Evolutionary conservation across 2,797 vertebrate species (phyloP), one percentile per base, ranked within the genome.

Genomic region (Caiman crocodilus): DNA sequence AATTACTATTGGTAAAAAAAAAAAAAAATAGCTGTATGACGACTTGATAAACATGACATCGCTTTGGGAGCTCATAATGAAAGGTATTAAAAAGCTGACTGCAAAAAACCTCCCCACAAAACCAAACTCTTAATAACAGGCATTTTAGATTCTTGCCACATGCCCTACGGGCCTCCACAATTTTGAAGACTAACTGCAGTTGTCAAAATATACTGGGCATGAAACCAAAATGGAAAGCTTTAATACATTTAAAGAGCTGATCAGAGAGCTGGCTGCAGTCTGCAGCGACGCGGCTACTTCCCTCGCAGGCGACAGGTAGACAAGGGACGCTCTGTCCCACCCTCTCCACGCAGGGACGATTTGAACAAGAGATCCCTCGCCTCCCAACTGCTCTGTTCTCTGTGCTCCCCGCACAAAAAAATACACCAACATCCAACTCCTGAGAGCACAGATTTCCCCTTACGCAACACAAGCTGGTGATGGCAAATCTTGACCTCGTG

Each of bases 261-360:
- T 21, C 2, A 50, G 0, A 0, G 50, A 0, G 0, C 80, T 75
- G 90, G 59, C 87, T 80, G 82, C 56, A 7, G 21, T 23, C 69
- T 42, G 69, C 6, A 23, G 4, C 20, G 3, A 23, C 5, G 14
- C 23, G 35, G 35, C 16, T 20, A 0, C 2, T 50, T 82, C 77
- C 60, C 76, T 89, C 32, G 42, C 67, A 57, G 0, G 0, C 35
- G 42, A 7, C 50, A 80, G 65, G 93, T 91, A 3, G 79, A 85
- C 94, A 94, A 94, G 79, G 82, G 94, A 93, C 93, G 92, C 69
- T 23, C 57, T 1, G 28, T 73, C 69, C 50, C 14, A 26, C 21
- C 35, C 11, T 73, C 50, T 73, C 21, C 26, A 14, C 8, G 25
- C 42, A 7, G 35, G 23, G 50, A 15, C 69, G 26, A 73, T 21